Conservation (phyloP, 1,140 invertebrate species). For the Drosophila sulfurigaster region DNA sequence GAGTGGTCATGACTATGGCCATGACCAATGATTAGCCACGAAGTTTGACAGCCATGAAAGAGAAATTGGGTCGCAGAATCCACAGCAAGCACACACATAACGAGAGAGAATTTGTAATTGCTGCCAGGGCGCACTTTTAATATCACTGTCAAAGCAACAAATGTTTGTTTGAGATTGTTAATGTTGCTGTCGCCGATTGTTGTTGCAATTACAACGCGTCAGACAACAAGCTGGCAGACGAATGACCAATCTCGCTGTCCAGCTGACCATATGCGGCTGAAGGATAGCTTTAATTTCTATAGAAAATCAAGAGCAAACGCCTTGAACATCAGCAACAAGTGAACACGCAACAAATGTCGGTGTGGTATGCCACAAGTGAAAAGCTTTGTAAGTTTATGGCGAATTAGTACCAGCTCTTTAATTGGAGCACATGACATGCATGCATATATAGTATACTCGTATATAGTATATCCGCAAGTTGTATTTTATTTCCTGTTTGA, state of each 20-base stretch:
- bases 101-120: slow-evolving; percentile 44
- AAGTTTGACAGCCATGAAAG: slow-evolving; percentile 25
- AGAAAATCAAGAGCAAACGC: slow-evolving; percentile 44
- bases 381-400: slow-evolving; percentile 68
- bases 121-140: slow-evolving; percentile 44
- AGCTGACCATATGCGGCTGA: slow-evolving; percentile 26
- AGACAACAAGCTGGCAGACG: slow-evolving; percentile 13
- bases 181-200: slow-evolving; percentile 7
- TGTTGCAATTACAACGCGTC: slow-evolving; percentile 26
- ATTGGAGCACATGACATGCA: slow-evolving; percentile 51
- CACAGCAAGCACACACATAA: background rate
- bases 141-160: slow-evolving; percentile 32
- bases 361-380: slow-evolving; percentile 63
- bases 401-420: slow-evolving; percentile 76
- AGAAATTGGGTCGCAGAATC: slow-evolving; percentile 62
- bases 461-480: slow-evolving; percentile 6
- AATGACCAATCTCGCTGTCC: slow-evolving; percentile 23
- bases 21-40: slow-evolving; percentile 29
- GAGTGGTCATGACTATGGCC: slow-evolving; percentile 17
- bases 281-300: slow-evolving; percentile 75
- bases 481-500: slow-evolving; percentile 39
- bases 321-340: slow-evolving; percentile 9
- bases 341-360: slow-evolving; percentile 70
- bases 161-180: slow-evolving; percentile 11
- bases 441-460: background rate